Evolutionary conservation across 1,140 invertebrate species (phyloP), one percentile per base, ranked within the genome.

Genomic region (Bombyx mandarina): DNA sequence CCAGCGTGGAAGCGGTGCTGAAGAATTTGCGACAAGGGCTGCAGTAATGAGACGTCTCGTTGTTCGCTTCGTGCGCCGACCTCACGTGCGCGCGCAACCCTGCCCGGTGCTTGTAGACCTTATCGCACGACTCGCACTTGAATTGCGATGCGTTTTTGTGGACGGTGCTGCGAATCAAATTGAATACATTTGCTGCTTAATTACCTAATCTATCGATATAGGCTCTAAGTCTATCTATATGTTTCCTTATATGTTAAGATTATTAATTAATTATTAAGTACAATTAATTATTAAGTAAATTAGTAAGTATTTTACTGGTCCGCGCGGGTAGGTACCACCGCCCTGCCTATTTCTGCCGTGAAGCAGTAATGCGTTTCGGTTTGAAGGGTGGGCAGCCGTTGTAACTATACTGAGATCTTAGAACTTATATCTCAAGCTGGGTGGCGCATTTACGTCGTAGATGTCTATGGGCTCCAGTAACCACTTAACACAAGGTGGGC

Each of bases 91-190:
- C 60, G 0, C 49, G 47, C 1, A 81, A 62, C 0, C 78, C 75
- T 0, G 69, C 72, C 9, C 71, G 70, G 0, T 67, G 63, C 4
- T 60, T 54, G 67, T 79, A 84, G 1, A 48, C 45, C 44, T 79
- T 79, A 10, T 68, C 63, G 56, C 81, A 84, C 0, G 51, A 7
- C 0, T 57, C 56, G 53, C 79, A 82, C 0, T 60, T 12, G 56
- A 73, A 81, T 3, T 65, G 60, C 1, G 75, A 68, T 0, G 71
- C 69, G 8, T 73, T 60, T 0, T 62, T 60, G 63, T 82, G 81
- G 0, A 82, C 63, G 26, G 71, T 73, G 7, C 81, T 82, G 61
- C 7, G 48, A 9, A 35, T 79, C 78, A 35, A 35, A 5, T 35
- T 2, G 26, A 35, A 35, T 35, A 35, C 2, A 35, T 35, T 35